These are phyloP conservation scores for Babylonia areolata DNA, from an alignment of 1,140 invertebrate genomes.

Conservation along the genomic window DNA sequence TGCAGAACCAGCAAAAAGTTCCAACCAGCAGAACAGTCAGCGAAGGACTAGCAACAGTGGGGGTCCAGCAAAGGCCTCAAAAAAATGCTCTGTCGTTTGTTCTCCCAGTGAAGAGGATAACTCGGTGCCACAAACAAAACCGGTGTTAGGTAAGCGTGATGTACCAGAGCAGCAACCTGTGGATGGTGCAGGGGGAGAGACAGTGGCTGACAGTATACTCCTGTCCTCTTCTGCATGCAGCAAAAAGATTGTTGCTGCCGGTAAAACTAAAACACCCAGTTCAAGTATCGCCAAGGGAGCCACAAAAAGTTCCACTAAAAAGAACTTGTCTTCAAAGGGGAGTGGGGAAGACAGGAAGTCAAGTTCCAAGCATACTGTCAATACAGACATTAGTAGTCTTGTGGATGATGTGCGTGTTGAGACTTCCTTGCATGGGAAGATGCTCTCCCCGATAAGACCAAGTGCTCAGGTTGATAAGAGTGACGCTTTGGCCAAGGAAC, in stretches of 20 bases:
- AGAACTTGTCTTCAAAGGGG: not conserved
- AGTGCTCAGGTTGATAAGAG: not conserved
- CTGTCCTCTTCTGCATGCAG: not conserved
- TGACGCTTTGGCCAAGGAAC: not conserved
- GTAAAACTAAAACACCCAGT: not conserved
- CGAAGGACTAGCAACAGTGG: slow-evolving; percentile 15
- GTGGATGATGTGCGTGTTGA: not conserved
- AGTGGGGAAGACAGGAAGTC: not conserved
- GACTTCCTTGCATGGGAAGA: not conserved
- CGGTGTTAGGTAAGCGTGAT: not conserved
- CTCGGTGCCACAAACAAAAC: not conserved
- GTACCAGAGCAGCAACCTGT: not conserved
- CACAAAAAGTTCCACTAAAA: not conserved
- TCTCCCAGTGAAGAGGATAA: slow-evolving; percentile 28
- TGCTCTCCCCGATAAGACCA: slow-evolving; percentile 22
- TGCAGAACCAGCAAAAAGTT: not conserved
- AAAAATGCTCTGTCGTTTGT: not conserved
- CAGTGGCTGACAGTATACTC: not conserved
- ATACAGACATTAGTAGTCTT: slow-evolving; percentile 21
- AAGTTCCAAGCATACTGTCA: not conserved
- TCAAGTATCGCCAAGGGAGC: not conserved
- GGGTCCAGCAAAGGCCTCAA: not conserved
- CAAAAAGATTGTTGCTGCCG: not conserved
- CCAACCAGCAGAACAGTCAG: not conserved
- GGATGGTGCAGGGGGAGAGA: not conserved